A percentile compares a stretch with the other conserved stretches of the same genome.
Evolutionary conservation across 2,888 invertebrate species (phyloP).

Genomic region (Xestia xanthographa): DNA sequence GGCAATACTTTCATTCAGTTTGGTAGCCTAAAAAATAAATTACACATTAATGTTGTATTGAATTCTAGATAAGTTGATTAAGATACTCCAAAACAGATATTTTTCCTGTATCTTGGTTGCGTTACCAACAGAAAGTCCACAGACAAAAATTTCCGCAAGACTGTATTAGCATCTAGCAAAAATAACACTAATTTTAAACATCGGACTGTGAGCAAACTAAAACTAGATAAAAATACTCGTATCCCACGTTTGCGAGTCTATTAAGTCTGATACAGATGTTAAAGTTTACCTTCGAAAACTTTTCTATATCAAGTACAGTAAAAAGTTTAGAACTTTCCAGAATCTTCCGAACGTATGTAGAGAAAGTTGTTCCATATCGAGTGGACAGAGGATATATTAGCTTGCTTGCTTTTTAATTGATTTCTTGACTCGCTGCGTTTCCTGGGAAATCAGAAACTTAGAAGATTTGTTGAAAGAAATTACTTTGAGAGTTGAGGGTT

Average conservation of each 20-base stretch:
- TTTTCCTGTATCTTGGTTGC: background rate
- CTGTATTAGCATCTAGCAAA: background rate
- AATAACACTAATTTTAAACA: background rate
- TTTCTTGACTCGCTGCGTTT: constrained; percentile 9
- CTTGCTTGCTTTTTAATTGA: constrained; percentile 34
- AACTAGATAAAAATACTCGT: constrained; percentile 44
- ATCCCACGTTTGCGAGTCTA: constrained; percentile 44
- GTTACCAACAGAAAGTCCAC: background rate
- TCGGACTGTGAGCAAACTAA: constrained; percentile 10
- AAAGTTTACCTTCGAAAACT: constrained; percentile 54
- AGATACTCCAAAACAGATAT: background rate
- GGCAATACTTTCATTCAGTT: background rate
- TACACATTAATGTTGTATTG: no score
- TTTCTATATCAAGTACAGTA: constrained; percentile 37
- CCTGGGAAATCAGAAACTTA: background rate
- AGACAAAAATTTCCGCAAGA: background rate
- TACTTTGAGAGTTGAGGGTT: background rate
- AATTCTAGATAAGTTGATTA: no score
- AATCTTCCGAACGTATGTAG: constrained; percentile 25
- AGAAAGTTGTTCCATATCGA: constrained; percentile 26
- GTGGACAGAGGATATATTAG: constrained; percentile 13
- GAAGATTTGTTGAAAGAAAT: background rate
- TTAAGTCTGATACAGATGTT: constrained; percentile 60
- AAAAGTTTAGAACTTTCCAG: constrained; percentile 50
- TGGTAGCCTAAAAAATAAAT: background rate